A percentile compares a stretch with the other conserved stretches of the same genome.
phyloP scores from a whole-genome alignment of 2,113 vertebrate genomes.

The Climacteris rufus region DNA sequence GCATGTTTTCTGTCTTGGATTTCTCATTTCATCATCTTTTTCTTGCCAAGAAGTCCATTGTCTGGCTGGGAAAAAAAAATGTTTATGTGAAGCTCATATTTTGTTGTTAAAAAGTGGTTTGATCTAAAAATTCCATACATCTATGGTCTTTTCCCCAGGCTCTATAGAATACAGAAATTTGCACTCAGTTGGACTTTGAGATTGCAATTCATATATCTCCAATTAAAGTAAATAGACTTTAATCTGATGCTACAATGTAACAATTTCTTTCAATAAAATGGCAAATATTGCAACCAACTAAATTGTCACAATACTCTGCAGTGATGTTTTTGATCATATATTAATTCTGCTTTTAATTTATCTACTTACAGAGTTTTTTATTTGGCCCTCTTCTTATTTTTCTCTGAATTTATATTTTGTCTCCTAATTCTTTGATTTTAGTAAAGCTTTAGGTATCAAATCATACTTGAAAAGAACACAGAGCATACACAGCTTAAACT shows the following conservation, averaged over 20 bases:
- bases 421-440: not conserved
- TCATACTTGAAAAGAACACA: not conserved
- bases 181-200: not conserved
- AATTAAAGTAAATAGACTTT: not conserved
- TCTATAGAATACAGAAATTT: not conserved
- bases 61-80: not conserved
- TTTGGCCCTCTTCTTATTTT: not conserved
- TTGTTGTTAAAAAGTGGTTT: not conserved
- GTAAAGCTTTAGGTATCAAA: not conserved
- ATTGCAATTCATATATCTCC: not conserved
- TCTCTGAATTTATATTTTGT: not conserved
- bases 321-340: not conserved
- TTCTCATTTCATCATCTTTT: constrained; percentile 1
- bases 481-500: constrained; percentile 27
- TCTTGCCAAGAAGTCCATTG: not conserved
- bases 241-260: not conserved
- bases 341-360: not conserved
- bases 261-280: not conserved
- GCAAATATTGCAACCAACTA: not conserved
- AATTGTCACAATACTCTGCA: not conserved
- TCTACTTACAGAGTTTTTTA: not conserved
- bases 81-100: not conserved
- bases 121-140: not conserved
- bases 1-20: not conserved
- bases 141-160: not conserved